Percentiles rank a stretch among this genome's conserved stretches.
These are phyloP conservation scores for Leptinotarsa haldemani DNA, from an alignment of 2,888 invertebrate species.

Conservation along the genomic window DNA sequence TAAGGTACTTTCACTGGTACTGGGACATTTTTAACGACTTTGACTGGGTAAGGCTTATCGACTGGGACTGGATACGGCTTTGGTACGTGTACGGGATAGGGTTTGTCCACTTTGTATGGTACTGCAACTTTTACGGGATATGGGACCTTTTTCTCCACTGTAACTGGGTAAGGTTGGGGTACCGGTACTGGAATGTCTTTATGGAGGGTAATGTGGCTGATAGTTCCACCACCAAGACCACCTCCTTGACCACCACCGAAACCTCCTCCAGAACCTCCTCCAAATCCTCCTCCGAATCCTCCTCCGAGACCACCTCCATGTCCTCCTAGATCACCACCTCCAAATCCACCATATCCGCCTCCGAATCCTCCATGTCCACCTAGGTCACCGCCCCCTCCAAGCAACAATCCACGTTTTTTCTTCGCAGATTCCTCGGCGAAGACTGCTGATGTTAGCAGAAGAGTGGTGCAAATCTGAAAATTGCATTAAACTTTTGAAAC, in stretches of 20 bases:
- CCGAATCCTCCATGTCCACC: constrained; percentile 42
- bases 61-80: constrained; percentile 73
- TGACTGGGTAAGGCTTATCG: constrained; percentile 67
- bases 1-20: constrained; percentile 64
- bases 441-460: constrained; percentile 52
- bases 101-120: constrained; percentile 70
- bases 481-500: background rate
- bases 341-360: constrained; percentile 48
- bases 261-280: constrained; percentile 47
- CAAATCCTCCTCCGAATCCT: constrained; percentile 39
- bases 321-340: constrained; percentile 36
- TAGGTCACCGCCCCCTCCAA: constrained; percentile 47
- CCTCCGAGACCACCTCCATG: constrained; percentile 41
- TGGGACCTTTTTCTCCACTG: constrained; percentile 76
- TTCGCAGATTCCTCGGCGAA: constrained; percentile 51
- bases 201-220: constrained; percentile 72
- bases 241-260: constrained; percentile 41
- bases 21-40: constrained; percentile 65
- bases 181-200: constrained; percentile 72
- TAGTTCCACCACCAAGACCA: constrained; percentile 58
- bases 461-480: constrained; percentile 51
- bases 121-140: constrained; percentile 69
- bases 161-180: constrained; percentile 71
- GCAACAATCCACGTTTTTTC: constrained; percentile 53
- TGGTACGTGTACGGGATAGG: constrained; percentile 74